Conservation (phyloP, 2,113 vertebrate genomes). For the Onychostoma macrolepis region DNA sequence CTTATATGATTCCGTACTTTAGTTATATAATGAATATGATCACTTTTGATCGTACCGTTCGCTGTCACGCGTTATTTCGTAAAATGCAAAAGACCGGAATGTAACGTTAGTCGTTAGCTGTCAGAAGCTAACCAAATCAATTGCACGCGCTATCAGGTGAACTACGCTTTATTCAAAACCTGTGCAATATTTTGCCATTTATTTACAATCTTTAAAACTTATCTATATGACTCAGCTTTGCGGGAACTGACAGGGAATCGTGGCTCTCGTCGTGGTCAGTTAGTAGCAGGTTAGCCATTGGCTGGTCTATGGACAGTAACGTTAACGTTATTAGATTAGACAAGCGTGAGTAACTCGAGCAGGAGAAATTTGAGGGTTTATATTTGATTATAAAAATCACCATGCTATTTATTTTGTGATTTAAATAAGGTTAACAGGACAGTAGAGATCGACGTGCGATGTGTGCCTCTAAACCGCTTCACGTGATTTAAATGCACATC, state of each 20-base stretch:
- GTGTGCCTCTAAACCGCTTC: background rate
- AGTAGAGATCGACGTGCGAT: too few species aligned
- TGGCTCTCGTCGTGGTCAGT: background rate
- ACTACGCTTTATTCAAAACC: background rate
- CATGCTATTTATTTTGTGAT: background rate
- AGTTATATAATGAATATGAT: background rate
- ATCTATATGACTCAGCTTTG: background rate
- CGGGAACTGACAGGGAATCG: background rate
- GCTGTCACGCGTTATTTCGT: background rate
- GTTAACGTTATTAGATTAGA: background rate
- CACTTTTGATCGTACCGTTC: background rate
- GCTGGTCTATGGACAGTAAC: background rate
- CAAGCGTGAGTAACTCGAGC: background rate
- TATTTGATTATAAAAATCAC: background rate
- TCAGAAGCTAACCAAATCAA: conserved; percentile 16
- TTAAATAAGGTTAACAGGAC: background rate
- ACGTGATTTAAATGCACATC: background rate
- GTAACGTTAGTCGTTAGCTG: conserved; percentile 5
- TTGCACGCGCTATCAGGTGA: conserved; percentile 4
- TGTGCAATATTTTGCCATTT: background rate
- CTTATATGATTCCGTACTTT: background rate
- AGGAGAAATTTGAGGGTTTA: background rate
- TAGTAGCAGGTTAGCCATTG: conserved; percentile 12
- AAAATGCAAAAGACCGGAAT: background rate
- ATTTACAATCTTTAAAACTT: background rate